phyloP scores from a whole-genome alignment of 2,797 vertebrate species.

The Poliocrania exsul region DNA sequence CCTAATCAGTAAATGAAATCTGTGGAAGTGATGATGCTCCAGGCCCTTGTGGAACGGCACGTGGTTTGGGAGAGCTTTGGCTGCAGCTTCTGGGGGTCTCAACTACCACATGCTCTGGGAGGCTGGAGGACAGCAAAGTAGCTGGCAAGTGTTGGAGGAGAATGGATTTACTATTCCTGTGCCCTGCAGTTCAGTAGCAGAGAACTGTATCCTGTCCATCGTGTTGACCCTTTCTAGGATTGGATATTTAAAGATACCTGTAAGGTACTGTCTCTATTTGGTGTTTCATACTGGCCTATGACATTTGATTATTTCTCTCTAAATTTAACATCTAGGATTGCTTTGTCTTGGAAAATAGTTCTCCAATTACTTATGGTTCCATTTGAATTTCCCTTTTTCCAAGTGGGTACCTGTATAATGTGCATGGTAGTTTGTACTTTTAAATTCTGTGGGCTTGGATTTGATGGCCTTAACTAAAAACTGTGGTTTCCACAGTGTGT shows the following conservation, averaged over 20 bases:
- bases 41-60: background rate
- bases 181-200: background rate
- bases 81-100: background rate
- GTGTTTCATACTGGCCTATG: background rate
- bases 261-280: background rate
- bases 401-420: background rate
- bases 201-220: background rate
- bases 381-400: background rate
- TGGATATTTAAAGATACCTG: background rate
- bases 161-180: background rate
- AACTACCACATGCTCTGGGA: background rate
- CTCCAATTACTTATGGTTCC: background rate
- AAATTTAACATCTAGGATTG: background rate
- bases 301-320: background rate
- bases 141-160: background rate
- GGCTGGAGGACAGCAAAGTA: background rate
- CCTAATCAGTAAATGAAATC: background rate
- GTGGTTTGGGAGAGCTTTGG: background rate
- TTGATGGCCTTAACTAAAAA: background rate
- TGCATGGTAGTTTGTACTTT: background rate
- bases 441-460: background rate
- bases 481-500: background rate
- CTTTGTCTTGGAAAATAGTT: background rate
- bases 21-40: background rate
- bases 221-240: background rate